These are phyloP conservation scores for Salvelinus alpinus DNA, from an alignment of 2,113 vertebrate genomes.

Conservation along the genomic window DNA sequence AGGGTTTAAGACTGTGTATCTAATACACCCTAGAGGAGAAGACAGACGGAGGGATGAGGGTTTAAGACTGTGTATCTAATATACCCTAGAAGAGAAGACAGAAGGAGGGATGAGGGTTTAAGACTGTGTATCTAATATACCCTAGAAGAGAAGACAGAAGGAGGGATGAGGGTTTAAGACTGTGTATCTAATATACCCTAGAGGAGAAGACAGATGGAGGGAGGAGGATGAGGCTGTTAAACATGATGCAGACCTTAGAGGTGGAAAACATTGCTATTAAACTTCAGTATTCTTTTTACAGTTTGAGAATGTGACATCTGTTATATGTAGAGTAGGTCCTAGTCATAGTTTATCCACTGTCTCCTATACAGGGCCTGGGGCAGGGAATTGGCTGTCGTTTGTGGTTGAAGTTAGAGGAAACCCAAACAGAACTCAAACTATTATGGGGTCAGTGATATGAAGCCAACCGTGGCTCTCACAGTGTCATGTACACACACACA, in stretches of 20 bases:
- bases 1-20: not conserved
- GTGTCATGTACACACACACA: not conserved
- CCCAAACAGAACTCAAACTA: not conserved
- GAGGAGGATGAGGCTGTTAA: not conserved
- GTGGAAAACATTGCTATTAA: no score
- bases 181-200: no score
- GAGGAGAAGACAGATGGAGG: not conserved
- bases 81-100: no score
- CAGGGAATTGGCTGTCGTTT: not conserved
- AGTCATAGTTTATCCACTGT: not conserved
- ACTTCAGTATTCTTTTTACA: no score
- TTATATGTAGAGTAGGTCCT: no score
- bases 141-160: no score
- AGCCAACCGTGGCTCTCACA: not conserved
- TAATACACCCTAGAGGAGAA: not conserved
- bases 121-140: no score
- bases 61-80: no score
- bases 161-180: not conserved
- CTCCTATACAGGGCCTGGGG: not conserved
- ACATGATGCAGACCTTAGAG: no score
- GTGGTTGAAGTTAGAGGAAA: not conserved
- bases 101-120: not conserved
- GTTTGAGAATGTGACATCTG: no score
- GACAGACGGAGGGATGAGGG: not conserved
- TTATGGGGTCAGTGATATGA: slow-evolving; percentile 1